A percentile compares a stretch with the other conserved stretches of the same genome.
These are phyloP conservation scores for Pelodiscus sinensis DNA, from an alignment of 2,113 vertebrate species.

Conservation along the genomic window DNA sequence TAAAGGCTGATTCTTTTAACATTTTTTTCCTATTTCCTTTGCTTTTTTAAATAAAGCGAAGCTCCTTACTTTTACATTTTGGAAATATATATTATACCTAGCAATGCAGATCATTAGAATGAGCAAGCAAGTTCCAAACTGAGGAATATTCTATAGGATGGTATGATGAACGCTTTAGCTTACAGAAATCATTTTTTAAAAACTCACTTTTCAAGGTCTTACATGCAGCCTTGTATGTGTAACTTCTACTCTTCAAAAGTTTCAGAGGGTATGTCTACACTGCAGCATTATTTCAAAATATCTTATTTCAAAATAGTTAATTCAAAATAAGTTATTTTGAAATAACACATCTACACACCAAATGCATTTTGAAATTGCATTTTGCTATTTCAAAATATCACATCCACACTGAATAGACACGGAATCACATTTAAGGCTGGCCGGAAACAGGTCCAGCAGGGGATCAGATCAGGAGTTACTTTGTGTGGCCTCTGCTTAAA, in stretches of 20 bases:
- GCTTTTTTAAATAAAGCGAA: neutral
- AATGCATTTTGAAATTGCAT: too few species aligned
- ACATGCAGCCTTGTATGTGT: neutral
- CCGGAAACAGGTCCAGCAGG: too few species aligned
- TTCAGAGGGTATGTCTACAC: too few species aligned
- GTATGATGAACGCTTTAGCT: neutral
- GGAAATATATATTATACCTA: neutral
- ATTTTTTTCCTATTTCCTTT: neutral
- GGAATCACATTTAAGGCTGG: too few species aligned
- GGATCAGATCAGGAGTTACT: too few species aligned
- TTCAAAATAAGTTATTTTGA: too few species aligned
- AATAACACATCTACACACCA: too few species aligned
- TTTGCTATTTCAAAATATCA: too few species aligned
- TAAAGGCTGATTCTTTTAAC: neutral
- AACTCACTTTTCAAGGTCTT: neutral
- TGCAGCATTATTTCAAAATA: too few species aligned
- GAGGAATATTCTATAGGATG: neutral
- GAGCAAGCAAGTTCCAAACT: neutral
- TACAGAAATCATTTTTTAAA: neutral
- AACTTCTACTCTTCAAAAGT: neutral
- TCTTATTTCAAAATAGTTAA: too few species aligned
- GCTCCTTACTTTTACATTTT: neutral
- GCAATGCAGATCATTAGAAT: neutral
- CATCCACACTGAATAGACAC: too few species aligned
- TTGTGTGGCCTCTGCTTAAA: too few species aligned